phyloP scores from a whole-genome alignment of 2,888 invertebrate species.

The Oligia fasciuncula region DNA sequence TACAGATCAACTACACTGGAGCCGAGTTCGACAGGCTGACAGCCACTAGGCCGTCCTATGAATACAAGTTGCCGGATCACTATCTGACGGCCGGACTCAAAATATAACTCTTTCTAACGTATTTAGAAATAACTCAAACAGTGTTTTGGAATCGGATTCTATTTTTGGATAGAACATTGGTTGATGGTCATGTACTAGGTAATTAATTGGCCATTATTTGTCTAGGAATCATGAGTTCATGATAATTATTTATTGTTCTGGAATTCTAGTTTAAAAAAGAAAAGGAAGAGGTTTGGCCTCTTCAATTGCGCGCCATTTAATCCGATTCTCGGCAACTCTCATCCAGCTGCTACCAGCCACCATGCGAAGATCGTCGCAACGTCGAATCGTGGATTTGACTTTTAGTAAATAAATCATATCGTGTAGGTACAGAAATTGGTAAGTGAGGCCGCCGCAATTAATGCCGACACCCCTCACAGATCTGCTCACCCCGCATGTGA shows the following conservation, averaged over 20 bases:
- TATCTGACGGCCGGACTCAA: slow-evolving; percentile 68
- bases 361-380: no score
- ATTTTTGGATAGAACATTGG: background rate
- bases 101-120: slow-evolving; percentile 49
- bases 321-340: no score
- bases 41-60: slow-evolving; percentile 74
- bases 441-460: slow-evolving; percentile 23
- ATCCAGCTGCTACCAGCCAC: no score
- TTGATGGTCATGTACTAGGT: background rate
- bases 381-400: background rate
- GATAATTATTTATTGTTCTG: background rate
- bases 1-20: slow-evolving; percentile 77
- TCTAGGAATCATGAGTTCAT: background rate
- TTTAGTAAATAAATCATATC: slow-evolving; percentile 8
- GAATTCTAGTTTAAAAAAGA: background rate
- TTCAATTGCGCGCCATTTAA: no score
- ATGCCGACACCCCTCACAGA: slow-evolving; percentile 45
- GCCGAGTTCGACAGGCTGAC: slow-evolving; percentile 72
- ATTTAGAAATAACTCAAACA: slow-evolving; percentile 23
- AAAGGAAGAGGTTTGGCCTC: no score
- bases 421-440: background rate
- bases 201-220: background rate
- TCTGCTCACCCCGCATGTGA: slow-evolving; percentile 55
- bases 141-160: background rate
- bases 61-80: slow-evolving; percentile 80